A percentile compares a stretch with the other conserved stretches of the same genome.
These are phyloP conservation scores for Pluvialis apricaria DNA, from an alignment of 2,113 vertebrate genomes.

Conservation along the genomic window DNA sequence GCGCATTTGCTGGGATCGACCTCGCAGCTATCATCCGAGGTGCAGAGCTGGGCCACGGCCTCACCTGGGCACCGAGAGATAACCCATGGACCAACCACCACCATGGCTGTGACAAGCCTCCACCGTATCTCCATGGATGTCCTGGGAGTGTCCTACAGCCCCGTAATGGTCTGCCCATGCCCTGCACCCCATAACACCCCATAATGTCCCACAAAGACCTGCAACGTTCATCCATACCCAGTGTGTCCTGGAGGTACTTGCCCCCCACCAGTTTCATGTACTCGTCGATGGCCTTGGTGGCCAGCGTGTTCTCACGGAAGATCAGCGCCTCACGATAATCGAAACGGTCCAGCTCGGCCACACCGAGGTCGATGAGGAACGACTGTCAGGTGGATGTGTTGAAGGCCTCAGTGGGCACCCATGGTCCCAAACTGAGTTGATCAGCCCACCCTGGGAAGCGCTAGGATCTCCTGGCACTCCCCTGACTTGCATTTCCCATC, in stretches of 20 bases:
- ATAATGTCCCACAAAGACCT: fast-evolving
- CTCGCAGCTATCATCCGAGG: conserved; percentile 80
- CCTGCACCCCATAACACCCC: not conserved
- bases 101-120: not conserved
- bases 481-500: not conserved
- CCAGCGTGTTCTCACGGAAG: conserved; percentile 93
- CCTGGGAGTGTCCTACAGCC: not conserved
- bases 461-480: too few relatives aligned
- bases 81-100: fast-evolving
- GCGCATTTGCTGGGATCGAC: conserved; percentile 87
- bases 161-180: not conserved
- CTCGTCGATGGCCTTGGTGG: conserved; percentile 95
- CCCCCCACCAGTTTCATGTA: conserved; percentile 97
- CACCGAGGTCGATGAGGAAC: conserved; percentile 86
- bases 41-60: conserved; percentile 77
- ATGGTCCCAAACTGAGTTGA: not conserved
- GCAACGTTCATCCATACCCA: conserved; percentile 68
- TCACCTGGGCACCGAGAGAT: conserved; percentile 72
- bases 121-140: not conserved
- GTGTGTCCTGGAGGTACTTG: conserved; percentile 89
- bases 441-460: not conserved
- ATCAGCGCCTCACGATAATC: conserved; percentile 88
- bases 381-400: conserved; percentile 58
- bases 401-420: not conserved
- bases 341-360: conserved; percentile 84